Evolutionary conservation across 2,113 vertebrate species (phyloP), one percentile per base, ranked within the genome.

Genomic region (Oreochromis spilurus): DNA sequence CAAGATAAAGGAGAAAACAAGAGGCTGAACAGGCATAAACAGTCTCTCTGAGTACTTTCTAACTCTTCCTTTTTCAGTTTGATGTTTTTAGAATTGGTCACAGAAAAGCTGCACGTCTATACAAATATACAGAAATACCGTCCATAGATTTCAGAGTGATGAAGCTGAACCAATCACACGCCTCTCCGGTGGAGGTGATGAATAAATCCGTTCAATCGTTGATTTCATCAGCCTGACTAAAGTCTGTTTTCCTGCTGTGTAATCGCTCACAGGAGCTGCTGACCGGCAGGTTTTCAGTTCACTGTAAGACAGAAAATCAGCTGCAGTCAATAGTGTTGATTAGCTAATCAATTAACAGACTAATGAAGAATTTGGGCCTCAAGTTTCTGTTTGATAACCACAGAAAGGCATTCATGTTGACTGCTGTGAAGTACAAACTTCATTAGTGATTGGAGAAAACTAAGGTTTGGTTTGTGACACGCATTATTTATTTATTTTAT

Each of bases 1-100:
- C 24, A 11, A 26, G 0, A 19, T 48, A 1, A 75, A 75, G 24
- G 0, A 19, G 40, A 29, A 75, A 75, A 72, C 65, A 16, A 34
- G 58, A 36, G 14, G 40, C 38, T 72, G 67, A 72, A 26, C n/a
- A 14, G 17, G 7, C 62, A 67, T 1, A 9, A 72, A 5, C 67
- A 14, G 21, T 14, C 8, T 72, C 38, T 72, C 65, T 6, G 0
- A 6, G 67, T 2, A 36, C 16, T 21, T 26, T 4, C 38, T 38
- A 43, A 40, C n/a, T 67, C 24, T 29, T 31, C 14, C 26, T 31
- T 31, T 55, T 3, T 26, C 62, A 67, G 62, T 40, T 67, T 24
- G 62, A 14, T 67, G 36, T 40, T 3, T 67, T 67, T 4, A 70
- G 62, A 70, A 7, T 21, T 21, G 11, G 34, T 8, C 11, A 4